phyloP scores from a whole-genome alignment of 2,113 vertebrate species.

The Brachirus orientalis region DNA sequence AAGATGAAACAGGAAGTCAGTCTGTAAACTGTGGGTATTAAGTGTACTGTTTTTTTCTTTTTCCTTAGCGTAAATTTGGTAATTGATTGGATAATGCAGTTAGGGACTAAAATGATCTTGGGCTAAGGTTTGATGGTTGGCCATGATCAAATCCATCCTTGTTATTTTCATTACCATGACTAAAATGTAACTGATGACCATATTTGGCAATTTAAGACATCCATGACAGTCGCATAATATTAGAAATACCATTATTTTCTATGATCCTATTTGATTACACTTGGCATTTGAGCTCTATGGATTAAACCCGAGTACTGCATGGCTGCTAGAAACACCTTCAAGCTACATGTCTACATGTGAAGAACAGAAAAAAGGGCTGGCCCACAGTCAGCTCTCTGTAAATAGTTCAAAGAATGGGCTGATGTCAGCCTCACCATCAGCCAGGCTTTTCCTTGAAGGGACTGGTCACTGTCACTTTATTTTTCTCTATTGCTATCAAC shows the following conservation, averaged over 20 bases:
- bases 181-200: no score
- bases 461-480: slow-evolving; percentile 36
- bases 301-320: no score
- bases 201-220: no score
- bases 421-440: slow-evolving; percentile 60
- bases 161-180: neutral
- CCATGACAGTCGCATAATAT: no score
- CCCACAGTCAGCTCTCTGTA: neutral
- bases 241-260: no score
- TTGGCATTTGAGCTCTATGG: no score
- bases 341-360: no score
- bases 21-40: no score
- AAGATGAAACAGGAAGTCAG: no score
- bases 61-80: neutral
- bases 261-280: neutral
- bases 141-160: neutral
- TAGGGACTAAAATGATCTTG: neutral
- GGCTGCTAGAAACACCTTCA: no score
- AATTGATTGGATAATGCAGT: neutral
- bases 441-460: slow-evolving; percentile 52
- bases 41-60: no score
- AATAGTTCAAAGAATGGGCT: slow-evolving; percentile 28
- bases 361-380: slow-evolving; percentile 29
- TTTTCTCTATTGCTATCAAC: slow-evolving; percentile 28
- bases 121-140: neutral